Base-by-base conservation (phyloP, 2,113 vertebrate genomes). In the Sylvia atricapilla region DNA sequence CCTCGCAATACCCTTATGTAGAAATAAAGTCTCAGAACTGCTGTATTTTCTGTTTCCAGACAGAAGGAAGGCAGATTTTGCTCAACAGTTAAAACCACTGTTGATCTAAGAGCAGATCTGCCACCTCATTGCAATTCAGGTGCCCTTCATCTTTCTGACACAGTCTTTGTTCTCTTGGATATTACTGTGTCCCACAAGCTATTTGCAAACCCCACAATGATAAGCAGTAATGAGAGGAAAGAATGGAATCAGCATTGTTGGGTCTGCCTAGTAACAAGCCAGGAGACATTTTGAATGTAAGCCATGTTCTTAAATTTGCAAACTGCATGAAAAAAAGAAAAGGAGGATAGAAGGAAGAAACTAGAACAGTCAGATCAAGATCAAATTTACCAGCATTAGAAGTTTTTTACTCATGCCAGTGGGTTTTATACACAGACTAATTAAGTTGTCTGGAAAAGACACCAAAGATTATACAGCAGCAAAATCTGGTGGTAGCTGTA, bases 31-130 rank as follows among this genome's bases (percentile, higher is more conserved):
- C 64, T 78, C 79, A 66, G 50, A 35, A 55, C 30, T 74, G 68
- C 50, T 90, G 30, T 64, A 67, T 95, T 96, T 96, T 70, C 56
- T 95, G n/a, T 30, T 63, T 59, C 47, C 75, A 92, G 91, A 74
- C 35, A 72, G 85, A 66, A 83, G 43, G 63, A n/a, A 87, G n/a
- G 83, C 44, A 96, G 84, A 86, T 90, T 74, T 78, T 88, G 10
- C 82, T 81, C 64, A 15, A 10, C 35, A n/a, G 63, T 89, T 92
- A 94, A 68, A 1, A 2, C 23, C n/a, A 41, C 4, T 0, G 0
- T 78, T 93, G 59, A 83, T 84, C 63, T 88, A 49, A 94, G 90
- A 93, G 59, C 79, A 77, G 60, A 22, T 86, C 62, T 83, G 37
- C 41, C 68, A 50, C 50, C 41, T 89, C 62, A 78, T 10, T 56